Evolutionary conservation across 1,140 invertebrate species (phyloP).

Genomic region (Marisa cornuarietis): DNA sequence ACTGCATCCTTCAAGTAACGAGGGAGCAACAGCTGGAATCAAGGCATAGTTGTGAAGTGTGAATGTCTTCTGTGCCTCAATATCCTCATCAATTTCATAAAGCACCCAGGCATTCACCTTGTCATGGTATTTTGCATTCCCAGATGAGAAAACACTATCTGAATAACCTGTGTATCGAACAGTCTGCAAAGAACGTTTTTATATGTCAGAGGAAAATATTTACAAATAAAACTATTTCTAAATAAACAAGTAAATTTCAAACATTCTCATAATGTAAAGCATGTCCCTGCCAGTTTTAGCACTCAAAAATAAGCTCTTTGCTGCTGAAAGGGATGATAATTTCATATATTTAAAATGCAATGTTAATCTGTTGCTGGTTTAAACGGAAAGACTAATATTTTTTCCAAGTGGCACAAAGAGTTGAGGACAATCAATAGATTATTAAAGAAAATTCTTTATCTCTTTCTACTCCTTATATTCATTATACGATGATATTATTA

Average conservation of each 20-base stretch:
- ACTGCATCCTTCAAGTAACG: constrained; percentile 93
- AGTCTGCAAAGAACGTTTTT: constrained; percentile 37
- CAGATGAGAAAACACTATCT: constrained; percentile 52
- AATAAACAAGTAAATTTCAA: neutral
- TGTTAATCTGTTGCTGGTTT: too few relatives aligned
- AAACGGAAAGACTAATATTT: too few relatives aligned
- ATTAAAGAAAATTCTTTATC: too few relatives aligned
- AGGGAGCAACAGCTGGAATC: constrained; percentile 93
- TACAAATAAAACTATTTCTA: neutral
- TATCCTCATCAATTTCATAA: constrained; percentile 23
- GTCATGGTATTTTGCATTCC: constrained; percentile 49
- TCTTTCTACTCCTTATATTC: too few relatives aligned
- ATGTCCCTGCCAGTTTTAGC: too few relatives aligned
- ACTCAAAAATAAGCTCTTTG: too few relatives aligned
- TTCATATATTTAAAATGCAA: too few relatives aligned
- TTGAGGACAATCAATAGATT: too few relatives aligned
- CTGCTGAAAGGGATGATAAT: too few relatives aligned
- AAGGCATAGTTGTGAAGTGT: constrained; percentile 34
- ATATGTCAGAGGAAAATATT: neutral
- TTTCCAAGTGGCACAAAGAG: too few relatives aligned
- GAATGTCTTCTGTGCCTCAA: constrained; percentile 28
- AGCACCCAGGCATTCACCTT: constrained; percentile 45
- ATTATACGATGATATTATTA: too few relatives aligned
- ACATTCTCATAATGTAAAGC: too few relatives aligned
- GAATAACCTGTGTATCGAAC: constrained; percentile 51